Evolutionary conservation across 2,888 invertebrate genomes (phyloP).

Genomic region (Ennomos erosarius): DNA sequence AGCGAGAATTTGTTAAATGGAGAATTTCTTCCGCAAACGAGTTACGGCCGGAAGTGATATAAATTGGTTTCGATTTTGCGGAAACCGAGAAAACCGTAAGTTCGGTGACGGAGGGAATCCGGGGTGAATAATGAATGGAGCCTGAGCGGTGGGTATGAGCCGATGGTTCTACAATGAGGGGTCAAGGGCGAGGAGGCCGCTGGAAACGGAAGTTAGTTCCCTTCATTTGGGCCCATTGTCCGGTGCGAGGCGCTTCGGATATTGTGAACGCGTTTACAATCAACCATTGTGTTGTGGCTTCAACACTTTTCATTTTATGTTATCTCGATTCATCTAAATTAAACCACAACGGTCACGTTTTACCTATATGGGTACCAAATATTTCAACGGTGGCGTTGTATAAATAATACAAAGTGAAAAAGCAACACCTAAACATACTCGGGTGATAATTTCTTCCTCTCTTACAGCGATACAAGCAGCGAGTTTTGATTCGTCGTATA

Average conservation of each 20-base stretch:
- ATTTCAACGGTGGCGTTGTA: too few species aligned
- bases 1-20: conserved; percentile 18
- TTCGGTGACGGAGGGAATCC: background rate
- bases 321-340: background rate
- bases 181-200: conserved; percentile 14
- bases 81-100: conserved; percentile 29
- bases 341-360: too few species aligned
- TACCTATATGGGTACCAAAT: too few species aligned
- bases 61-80: conserved; percentile 31
- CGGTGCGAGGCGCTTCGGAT: conserved; percentile 3
- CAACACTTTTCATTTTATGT: conserved; percentile 6
- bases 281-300: conserved; percentile 16
- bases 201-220: conserved; percentile 24
- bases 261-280: conserved; percentile 21
- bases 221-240: conserved; percentile 27
- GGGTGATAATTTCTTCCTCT: too few species aligned
- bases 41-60: conserved; percentile 24
- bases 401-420: too few species aligned
- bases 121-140: conserved; percentile 27
- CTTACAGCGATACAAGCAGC: too few species aligned
- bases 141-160: conserved; percentile 9
- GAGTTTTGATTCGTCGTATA: too few species aligned
- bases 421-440: too few species aligned
- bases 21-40: conserved; percentile 7
- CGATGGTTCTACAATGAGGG: conserved; percentile 21